These are phyloP conservation scores for Corythornis madagascariensis DNA, from an alignment of 2,113 vertebrate genomes.

Conservation along the genomic window DNA sequence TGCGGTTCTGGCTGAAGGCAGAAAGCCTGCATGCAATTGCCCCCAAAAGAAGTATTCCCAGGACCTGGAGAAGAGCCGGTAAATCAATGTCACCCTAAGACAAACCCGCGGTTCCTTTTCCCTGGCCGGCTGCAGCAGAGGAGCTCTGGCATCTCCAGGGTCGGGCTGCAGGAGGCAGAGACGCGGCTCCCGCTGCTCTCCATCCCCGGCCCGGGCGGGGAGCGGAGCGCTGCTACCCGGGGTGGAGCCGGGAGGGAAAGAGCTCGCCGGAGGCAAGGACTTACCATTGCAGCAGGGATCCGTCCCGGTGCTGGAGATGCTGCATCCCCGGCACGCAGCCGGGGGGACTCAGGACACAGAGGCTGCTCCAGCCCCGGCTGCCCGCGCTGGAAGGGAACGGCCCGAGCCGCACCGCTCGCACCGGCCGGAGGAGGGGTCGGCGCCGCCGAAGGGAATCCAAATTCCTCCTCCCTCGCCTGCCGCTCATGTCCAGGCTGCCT, in stretches of 20 bases:
- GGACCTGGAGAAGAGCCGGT: not conserved
- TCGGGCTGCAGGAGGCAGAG: not conserved
- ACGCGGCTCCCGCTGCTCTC: not conserved
- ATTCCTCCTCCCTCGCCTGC: slow-evolving; percentile 55
- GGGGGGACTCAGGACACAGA: not conserved
- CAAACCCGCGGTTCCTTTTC: not conserved
- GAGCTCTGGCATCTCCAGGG: not conserved
- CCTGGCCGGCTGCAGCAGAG: not conserved
- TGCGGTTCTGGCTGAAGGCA: not conserved
- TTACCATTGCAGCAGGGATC: slow-evolving; percentile 45
- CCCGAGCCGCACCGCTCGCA: not conserved
- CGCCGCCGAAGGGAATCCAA: slow-evolving; percentile 25
- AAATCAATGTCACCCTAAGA: not conserved
- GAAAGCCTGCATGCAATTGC: not conserved
- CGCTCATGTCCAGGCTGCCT: slow-evolving; percentile 50
- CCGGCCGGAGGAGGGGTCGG: slow-evolving; percentile 2
- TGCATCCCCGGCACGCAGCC: not conserved
- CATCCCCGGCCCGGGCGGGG: not conserved
- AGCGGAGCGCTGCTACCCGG: not conserved
- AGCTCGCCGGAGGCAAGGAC: not conserved
- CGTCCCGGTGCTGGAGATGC: slow-evolving; percentile 30
- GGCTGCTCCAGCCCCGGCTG: not conserved
- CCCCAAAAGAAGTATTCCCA: not conserved
- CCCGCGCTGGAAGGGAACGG: not conserved
- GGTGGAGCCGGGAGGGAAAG: not conserved